Conservation (phyloP, 37 sponge, comb jelly and placozoan genomes). For the Chondrosia reniformis region DNA sequence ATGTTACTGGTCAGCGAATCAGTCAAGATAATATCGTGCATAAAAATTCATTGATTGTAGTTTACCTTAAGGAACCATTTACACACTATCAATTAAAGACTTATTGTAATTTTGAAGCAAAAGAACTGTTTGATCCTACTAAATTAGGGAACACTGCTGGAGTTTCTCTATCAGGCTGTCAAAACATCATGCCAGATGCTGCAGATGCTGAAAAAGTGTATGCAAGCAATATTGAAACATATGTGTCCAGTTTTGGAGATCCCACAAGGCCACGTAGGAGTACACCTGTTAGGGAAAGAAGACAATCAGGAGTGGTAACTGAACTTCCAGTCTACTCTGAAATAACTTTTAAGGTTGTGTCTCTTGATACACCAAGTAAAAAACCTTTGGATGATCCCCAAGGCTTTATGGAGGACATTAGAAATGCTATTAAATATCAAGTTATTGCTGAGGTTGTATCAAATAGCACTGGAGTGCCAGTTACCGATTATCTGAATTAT, state of each 20-base stretch:
- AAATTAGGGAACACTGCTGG: slow-evolving; percentile 22
- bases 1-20: not conserved
- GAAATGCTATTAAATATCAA: slow-evolving; percentile 28
- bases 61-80: slow-evolving; percentile 59
- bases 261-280: slow-evolving; percentile 1
- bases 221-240: slow-evolving; percentile 21
- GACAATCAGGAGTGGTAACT: not conserved
- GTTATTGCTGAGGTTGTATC: slow-evolving; percentile 47
- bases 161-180: slow-evolving; percentile 64
- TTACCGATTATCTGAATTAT: not conserved
- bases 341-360: slow-evolving; percentile 11
- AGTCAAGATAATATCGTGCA: slow-evolving; percentile 13
- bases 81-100: slow-evolving; percentile 53
- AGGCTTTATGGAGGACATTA: slow-evolving; percentile 12
- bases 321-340: slow-evolving; percentile 8
- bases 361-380: not conserved
- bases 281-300: not conserved
- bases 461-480: slow-evolving; percentile 22
- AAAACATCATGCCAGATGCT: slow-evolving; percentile 63
- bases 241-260: not conserved
- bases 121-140: slow-evolving; percentile 32
- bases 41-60: slow-evolving; percentile 32
- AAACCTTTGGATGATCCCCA: slow-evolving; percentile 21
- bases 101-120: slow-evolving; percentile 48
- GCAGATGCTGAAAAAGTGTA: slow-evolving; percentile 55